Base-by-base conservation (phyloP, 2,113 vertebrate genomes). In the Pogona vitticeps region DNA sequence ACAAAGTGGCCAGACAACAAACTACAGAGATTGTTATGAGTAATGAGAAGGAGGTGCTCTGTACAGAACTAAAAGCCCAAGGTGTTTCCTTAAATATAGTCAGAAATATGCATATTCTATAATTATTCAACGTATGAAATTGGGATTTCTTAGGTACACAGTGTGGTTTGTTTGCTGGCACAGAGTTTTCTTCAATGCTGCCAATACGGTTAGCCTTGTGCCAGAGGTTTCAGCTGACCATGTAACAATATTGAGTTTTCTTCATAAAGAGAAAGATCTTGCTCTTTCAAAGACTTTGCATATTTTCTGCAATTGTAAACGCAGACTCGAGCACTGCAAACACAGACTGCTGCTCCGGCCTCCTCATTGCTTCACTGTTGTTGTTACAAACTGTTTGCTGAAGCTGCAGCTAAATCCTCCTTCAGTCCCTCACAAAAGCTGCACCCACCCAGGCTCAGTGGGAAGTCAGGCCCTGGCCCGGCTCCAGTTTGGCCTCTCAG, bases 401-500 rank as follows among this genome's bases (percentile, higher is more conserved):
- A 94, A 93, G 89, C 91, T 93, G 86, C 56, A 83, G 68, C 92
- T 93, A 94, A 93, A 94, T 93, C 92, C 88, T 88, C 42, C 88
- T 91, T 86, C 91, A 91, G 87, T 78, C 88, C 89, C 88, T 90
- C 83, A 82, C 80, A 88, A 92, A 93, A 91, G 88, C 91, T 93
- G 56, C 83, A n/a, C 88, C 86, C 76, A 76, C 68, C 40, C 80
- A 40, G 8, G 80, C 40, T 67, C 82, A 52, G 76, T 63, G 88
- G 82, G 59, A 88, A 89, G 0, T 23, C 12, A 72, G 85, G 33
- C 70, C 86, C 58, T 94, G 93, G 94, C 91, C 72, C 63, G n/a
- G 1, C 31, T 90, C 88, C 95, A 92, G 72, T 33, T 28, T 76
- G 46, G 58, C 68, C 8, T 83, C 83, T n/a, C 38, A 65, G n/a